Conservation (phyloP, 2,797 vertebrate species). For the Sciurus vulgaris region DNA sequence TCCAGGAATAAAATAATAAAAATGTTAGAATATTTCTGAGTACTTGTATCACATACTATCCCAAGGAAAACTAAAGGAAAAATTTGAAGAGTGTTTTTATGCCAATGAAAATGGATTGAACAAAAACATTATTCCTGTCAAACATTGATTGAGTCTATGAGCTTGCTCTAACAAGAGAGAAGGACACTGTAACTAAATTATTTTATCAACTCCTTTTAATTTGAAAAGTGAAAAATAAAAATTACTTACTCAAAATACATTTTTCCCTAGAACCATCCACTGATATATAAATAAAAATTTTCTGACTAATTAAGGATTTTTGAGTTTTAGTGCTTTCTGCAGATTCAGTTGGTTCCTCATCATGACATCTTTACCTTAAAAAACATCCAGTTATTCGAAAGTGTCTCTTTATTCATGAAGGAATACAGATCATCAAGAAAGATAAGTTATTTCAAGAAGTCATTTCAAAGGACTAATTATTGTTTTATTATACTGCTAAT, state of each 20-base stretch:
- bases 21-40: conserved; percentile 22
- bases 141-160: not conserved
- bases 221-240: conserved; percentile 66
- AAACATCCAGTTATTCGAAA: conserved; percentile 59
- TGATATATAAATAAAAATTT: conserved; percentile 61
- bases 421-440: conserved; percentile 45
- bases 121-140: not conserved
- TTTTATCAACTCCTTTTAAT: not conserved
- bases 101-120: not conserved
- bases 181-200: not conserved
- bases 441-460: conserved; percentile 69
- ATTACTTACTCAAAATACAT: conserved; percentile 40
- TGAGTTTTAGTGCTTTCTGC: conserved; percentile 39
- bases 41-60: not conserved
- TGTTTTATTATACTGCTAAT: conserved; percentile 70
- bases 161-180: not conserved
- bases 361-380: conserved; percentile 58
- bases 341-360: conserved; percentile 20
- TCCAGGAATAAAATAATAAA: conserved; percentile 54
- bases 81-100: not conserved
- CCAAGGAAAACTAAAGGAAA: not conserved
- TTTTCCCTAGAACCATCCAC: conserved; percentile 58
- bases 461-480: conserved; percentile 65
- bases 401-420: conserved; percentile 47
- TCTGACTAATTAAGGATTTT: not conserved